Percentiles rank a stretch among this genome's conserved stretches.
These are phyloP conservation scores for Philypnodon macrostomus DNA, from an alignment of 2,797 vertebrate species.

Conservation along the genomic window DNA sequence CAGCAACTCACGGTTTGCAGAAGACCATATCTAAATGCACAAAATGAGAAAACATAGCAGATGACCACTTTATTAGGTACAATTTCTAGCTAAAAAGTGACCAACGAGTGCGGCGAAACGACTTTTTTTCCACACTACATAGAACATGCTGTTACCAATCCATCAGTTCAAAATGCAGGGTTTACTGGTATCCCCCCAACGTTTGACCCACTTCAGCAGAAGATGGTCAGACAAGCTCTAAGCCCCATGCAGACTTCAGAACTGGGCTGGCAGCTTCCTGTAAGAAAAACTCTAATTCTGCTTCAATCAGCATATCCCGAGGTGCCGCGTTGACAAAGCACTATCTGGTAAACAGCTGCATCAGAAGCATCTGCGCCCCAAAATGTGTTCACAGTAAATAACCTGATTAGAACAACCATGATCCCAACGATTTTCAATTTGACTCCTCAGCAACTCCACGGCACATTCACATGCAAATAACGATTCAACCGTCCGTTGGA, in stretches of 20 bases:
- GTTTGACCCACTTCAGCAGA: constrained; percentile 3
- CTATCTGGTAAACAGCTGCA: constrained; percentile 19
- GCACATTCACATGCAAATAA: constrained; percentile 23
- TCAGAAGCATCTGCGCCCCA: constrained; percentile 16
- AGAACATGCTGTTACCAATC: too few species aligned
- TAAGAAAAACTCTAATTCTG: constrained; percentile 12
- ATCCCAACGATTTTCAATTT: constrained; percentile 44
- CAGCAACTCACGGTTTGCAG: too few species aligned
- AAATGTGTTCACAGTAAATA: constrained; percentile 28
- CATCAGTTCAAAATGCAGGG: too few species aligned
- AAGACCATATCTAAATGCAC: too few species aligned
- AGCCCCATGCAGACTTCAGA: constrained; percentile 11
- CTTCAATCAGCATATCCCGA: constrained; percentile 29
- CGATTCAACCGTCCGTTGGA: constrained; percentile 15
- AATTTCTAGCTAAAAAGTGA: too few species aligned
- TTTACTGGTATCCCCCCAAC: too few species aligned
- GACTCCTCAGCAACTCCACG: constrained; percentile 29
- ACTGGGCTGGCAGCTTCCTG: constrained; percentile 20
- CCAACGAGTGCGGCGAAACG: too few species aligned
- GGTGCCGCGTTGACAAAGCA: constrained; percentile 11
- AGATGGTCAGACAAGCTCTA: constrained; percentile 4
- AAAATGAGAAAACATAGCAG: too few species aligned
- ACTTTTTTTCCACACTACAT: too few species aligned
- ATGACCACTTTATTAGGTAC: too few species aligned
- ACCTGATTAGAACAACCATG: constrained; percentile 24